Evolutionary conservation across 2,888 invertebrate genomes (phyloP), one percentile per base, ranked within the genome.

Genomic region (Chaetoderma sp.): DNA sequence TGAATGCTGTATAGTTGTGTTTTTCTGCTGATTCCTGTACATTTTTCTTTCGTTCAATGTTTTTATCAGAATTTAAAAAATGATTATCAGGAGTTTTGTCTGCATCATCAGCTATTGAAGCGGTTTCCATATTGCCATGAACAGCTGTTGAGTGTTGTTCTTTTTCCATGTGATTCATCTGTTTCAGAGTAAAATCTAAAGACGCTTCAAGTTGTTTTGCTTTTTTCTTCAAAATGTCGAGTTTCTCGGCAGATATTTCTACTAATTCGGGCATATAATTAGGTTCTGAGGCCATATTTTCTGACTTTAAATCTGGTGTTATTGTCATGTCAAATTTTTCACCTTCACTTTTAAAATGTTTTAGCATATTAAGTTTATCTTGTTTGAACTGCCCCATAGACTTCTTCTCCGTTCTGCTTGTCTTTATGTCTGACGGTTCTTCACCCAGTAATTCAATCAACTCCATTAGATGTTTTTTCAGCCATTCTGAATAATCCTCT

Each of bases 181-280:
- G 77, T 27, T 68, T 65, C 13, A 80, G 64, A 21, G 79, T 78
- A 59, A 78, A 78, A 57, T 79, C 74, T 23, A 79, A 62, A 10
- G 80, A 80, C 33, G 69, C 71, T 65, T 80, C 79, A 4, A 79
- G 72, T 61, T 78, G 78, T 63, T 74, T 75, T 25, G 79, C 80
- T 66, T 78, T 75, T 59, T 72, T 68, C 44, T 77, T 73, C 45
- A 80, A 42, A 13, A 67, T 72, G 36, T 73, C 65, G 1, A 80
- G 70, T 60, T 76, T 78, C 50, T 80, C 80, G 55, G 75, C 76
- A 0, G 80, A 78, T 36, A 80, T 75, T 52, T 77, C 74, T 16
- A 80, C 74, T 47, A 64, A 66, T 4, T 60, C 65, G 10, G 74
- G 73, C 6, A 68, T 54, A 13, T 10, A 36, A 36, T n/a, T 36